A percentile compares a stretch with the other conserved stretches of the same genome.
phyloP scores from a whole-genome alignment of 2,888 invertebrate species.

The Nomada flava region DNA sequence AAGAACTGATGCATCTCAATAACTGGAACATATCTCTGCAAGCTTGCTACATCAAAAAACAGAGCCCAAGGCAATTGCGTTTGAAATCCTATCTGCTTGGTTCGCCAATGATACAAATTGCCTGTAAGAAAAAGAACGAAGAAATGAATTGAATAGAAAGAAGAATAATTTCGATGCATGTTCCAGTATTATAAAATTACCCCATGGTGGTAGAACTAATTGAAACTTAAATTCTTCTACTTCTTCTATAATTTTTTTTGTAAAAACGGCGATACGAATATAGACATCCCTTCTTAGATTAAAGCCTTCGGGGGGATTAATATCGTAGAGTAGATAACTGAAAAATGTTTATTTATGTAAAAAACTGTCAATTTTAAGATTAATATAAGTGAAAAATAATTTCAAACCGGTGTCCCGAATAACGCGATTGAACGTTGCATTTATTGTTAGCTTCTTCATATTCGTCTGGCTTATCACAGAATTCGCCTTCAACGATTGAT shows the following conservation, averaged over 20 bases:
- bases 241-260: conserved; percentile 87
- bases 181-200: conserved; percentile 80
- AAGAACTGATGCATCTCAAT: conserved; percentile 94
- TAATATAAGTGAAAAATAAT: conserved; percentile 12
- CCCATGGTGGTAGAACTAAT: conserved; percentile 97
- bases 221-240: conserved; percentile 85
- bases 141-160: conserved; percentile 11
- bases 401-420: conserved; percentile 64
- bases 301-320: conserved; percentile 98
- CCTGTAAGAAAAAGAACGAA: conserved; percentile 66
- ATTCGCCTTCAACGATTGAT: conserved; percentile 31
- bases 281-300: conserved; percentile 98
- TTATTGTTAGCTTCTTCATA: conserved; percentile 29
- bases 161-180: background rate
- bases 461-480: conserved; percentile 50
- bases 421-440: conserved; percentile 51
- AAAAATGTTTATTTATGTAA: conserved; percentile 49
- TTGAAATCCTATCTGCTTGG: conserved; percentile 85
- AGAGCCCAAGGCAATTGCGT: conserved; percentile 90
- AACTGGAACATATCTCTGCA: conserved; percentile 92
- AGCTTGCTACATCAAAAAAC: conserved; percentile 94
- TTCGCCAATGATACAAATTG: conserved; percentile 95
- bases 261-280: conserved; percentile 94
- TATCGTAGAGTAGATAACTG: conserved; percentile 95
- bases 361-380: background rate